phyloP scores from a whole-genome alignment of 30 jellyfish, hydroid and myxozoan species.

The Hydractinia echinata region DNA sequence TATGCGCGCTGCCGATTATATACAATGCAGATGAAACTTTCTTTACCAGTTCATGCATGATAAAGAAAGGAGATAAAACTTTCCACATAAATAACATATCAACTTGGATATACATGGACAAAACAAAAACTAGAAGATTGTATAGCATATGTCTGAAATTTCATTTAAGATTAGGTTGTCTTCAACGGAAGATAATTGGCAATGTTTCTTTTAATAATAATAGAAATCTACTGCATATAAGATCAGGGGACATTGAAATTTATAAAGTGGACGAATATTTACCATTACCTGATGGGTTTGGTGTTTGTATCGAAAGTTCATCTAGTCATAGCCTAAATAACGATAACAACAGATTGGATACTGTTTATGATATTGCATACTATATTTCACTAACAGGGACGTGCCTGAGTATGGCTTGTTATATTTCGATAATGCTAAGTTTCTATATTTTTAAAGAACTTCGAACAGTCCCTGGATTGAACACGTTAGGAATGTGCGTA shows the following conservation, averaged over 20 bases:
- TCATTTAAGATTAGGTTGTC: background rate
- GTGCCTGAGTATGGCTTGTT: background rate
- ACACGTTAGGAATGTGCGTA: background rate
- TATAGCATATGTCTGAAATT: background rate
- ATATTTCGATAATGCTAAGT: background rate
- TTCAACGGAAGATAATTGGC: background rate
- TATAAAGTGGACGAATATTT: background rate
- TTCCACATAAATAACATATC: background rate
- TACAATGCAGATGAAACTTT: background rate
- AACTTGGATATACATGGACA: background rate
- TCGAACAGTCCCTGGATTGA: constrained; percentile 14
- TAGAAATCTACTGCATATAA: background rate
- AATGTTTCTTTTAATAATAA: background rate
- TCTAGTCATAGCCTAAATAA: background rate
- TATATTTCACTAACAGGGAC: constrained; percentile 12
- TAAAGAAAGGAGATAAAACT: background rate
- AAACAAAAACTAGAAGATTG: background rate
- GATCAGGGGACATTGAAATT: background rate
- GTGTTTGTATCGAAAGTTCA: background rate
- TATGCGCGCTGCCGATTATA: constrained; percentile 1
- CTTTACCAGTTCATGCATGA: background rate
- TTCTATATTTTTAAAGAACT: background rate
- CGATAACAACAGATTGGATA: background rate
- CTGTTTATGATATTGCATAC: background rate
- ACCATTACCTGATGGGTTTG: background rate